Conservation (phyloP, 2,113 vertebrate species). For the Rhea americana region DNA sequence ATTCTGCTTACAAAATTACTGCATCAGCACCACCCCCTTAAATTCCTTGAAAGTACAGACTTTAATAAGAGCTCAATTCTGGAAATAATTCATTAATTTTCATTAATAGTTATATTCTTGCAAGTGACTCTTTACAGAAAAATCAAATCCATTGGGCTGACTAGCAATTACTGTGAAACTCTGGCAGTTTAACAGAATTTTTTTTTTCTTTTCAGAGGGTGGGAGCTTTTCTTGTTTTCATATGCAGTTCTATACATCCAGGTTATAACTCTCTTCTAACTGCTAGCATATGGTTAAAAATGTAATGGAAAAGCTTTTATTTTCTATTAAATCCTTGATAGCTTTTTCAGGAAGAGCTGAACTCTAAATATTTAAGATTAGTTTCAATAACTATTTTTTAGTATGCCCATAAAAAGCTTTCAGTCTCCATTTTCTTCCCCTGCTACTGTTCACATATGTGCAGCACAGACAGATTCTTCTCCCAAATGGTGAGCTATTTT, state of each 20-base stretch:
- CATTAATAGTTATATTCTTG: not conserved
- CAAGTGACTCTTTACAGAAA: not conserved
- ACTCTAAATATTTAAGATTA: slow-evolving; percentile 9
- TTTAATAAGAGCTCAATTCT: not conserved
- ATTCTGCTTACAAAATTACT: not conserved
- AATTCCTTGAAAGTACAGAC: not conserved
- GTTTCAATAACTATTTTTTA: not conserved
- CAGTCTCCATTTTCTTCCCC: not conserved
- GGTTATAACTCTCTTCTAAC: slow-evolving; percentile 22
- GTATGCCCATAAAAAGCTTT: not conserved
- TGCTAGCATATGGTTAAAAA: not conserved
- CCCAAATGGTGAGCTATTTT: not conserved
- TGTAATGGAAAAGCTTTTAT: slow-evolving; percentile 28
- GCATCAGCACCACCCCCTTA: not conserved
- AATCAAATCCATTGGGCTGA: not conserved
- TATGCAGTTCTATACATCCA: not conserved
- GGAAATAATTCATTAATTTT: slow-evolving; percentile 14
- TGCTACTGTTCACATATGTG: not conserved
- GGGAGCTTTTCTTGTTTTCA: not conserved
- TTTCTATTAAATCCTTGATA: slow-evolving; percentile 13
- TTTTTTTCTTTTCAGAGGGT: not conserved
- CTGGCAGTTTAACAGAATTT: not conserved
- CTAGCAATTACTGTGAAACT: not conserved
- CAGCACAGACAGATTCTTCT: not conserved
- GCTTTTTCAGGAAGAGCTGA: slow-evolving; percentile 16